A percentile compares a stretch with the other conserved stretches of the same genome.
Conservation (phyloP, 1,140 invertebrate genomes). For the Antheraea pernyi region DNA sequence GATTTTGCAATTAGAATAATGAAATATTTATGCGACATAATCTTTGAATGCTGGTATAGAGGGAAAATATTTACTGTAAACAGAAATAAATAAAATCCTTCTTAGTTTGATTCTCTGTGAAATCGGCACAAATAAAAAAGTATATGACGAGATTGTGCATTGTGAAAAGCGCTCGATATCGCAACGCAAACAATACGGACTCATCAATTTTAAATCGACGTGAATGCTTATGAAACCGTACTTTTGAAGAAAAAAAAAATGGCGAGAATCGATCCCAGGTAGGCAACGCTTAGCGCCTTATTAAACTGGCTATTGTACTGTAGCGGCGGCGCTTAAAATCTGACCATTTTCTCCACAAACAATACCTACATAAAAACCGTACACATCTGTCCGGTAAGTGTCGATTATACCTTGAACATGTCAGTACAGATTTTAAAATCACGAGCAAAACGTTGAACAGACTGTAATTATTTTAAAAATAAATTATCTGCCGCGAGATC, state of each 20-base stretch:
- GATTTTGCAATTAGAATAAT: no score
- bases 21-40: no score
- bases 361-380: slow-evolving; percentile 34
- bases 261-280: slow-evolving; percentile 49
- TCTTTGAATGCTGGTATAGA: no score
- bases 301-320: slow-evolving; percentile 53
- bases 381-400: slow-evolving; percentile 31
- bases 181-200: slow-evolving; percentile 42
- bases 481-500: not conserved
- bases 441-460: slow-evolving; percentile 1
- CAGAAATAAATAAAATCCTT: no score
- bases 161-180: slow-evolving; percentile 36
- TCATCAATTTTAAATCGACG: slow-evolving; percentile 52
- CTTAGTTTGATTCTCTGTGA: no score
- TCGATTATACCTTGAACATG: slow-evolving; percentile 14
- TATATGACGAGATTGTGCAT: not conserved
- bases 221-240: slow-evolving; percentile 19
- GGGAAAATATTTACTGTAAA: no score
- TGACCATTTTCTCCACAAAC: slow-evolving; percentile 33
- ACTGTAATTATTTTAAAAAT: slow-evolving; percentile 3
- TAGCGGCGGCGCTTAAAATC: slow-evolving; percentile 47
- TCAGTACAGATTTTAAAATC: slow-evolving; percentile 10
- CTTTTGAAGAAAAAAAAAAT: slow-evolving; percentile 38
- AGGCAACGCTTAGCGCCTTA: slow-evolving; percentile 45
- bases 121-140: not conserved